Evolutionary conservation across 2,888 invertebrate genomes (phyloP), one percentile per base, ranked within the genome.

Genomic region (Adela reaumurella): DNA sequence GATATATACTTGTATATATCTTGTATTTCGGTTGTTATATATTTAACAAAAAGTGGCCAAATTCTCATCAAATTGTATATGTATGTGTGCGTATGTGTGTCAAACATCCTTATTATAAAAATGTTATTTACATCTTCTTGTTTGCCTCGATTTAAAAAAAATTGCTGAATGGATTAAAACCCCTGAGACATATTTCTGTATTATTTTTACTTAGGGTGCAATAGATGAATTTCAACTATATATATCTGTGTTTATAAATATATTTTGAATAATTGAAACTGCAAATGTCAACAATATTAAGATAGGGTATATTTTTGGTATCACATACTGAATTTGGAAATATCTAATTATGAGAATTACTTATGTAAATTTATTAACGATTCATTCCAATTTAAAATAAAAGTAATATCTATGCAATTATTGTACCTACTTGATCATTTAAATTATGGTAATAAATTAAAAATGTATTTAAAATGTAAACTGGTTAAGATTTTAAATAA

Each of bases 321-420:
- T 8, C 14, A 14, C n/a, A n/a, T n/a, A n/a, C n/a, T 35, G 6
- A 14, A 35, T 35, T 35, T 35, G 8, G 3, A 35, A 35, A 35
- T 35, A 35, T 24, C 4, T 24, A 35, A 24, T 24, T 35, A 35
- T 35, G 11, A 35, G 35, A 35, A 35, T 14, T 35, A 35, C 35
- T 14, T 35, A 35, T 11, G 8, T 69, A 67, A 70, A 72, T 68
- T 74, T 74, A 73, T 68, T 76, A 74, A 76, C 71, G 67, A 70
- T 78, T 77, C 78, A 78, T 78, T 78, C 78, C 78, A 78, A 68
- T 77, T 74, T 72, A 74, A 74, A 76, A 73, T 72, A 76, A 67
- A 70, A 68, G n/a, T 67, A 70, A 65, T 74, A 74, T n/a, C n/a
- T n/a, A n/a, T 72, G 59, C 64, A 68, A 68, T 64, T 74, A 72